Conservation (phyloP, 2,888 invertebrate species). For the Idaea dimidiata region DNA sequence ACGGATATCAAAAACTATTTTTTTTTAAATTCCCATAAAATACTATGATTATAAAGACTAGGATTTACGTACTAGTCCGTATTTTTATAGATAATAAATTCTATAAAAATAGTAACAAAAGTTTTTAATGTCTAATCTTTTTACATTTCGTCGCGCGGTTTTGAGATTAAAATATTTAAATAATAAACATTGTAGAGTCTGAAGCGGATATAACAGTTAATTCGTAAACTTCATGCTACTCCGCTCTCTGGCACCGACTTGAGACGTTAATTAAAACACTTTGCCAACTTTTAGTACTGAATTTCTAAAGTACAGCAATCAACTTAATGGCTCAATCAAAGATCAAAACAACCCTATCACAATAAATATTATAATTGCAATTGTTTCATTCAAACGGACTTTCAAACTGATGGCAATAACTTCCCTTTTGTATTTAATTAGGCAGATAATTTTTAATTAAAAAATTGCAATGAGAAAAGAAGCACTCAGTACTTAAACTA, state of each 20-base stretch:
- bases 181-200: constrained; percentile 52
- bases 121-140: too few relatives aligned
- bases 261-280: constrained; percentile 79
- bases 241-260: constrained; percentile 64
- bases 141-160: not conserved
- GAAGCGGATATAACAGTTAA: constrained; percentile 72
- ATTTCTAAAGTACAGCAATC: constrained; percentile 76
- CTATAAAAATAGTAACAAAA: too few relatives aligned
- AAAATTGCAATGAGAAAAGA: constrained; percentile 3
- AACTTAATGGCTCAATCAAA: constrained; percentile 75
- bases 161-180: constrained; percentile 44
- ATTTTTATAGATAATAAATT: too few relatives aligned
- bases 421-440: not conserved
- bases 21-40: too few relatives aligned
- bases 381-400: constrained; percentile 37
- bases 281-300: constrained; percentile 75
- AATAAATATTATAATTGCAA: constrained; percentile 61
- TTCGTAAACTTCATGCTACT: constrained; percentile 75
- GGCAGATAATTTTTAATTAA: not conserved
- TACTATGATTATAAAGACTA: too few relatives aligned
- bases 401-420: not conserved
- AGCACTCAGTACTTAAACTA: not conserved
- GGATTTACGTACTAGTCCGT: too few relatives aligned
- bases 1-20: too few relatives aligned
- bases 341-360: constrained; percentile 72